Conservation (phyloP, 2,888 invertebrate genomes). For the Melinaea marsaeus region DNA sequence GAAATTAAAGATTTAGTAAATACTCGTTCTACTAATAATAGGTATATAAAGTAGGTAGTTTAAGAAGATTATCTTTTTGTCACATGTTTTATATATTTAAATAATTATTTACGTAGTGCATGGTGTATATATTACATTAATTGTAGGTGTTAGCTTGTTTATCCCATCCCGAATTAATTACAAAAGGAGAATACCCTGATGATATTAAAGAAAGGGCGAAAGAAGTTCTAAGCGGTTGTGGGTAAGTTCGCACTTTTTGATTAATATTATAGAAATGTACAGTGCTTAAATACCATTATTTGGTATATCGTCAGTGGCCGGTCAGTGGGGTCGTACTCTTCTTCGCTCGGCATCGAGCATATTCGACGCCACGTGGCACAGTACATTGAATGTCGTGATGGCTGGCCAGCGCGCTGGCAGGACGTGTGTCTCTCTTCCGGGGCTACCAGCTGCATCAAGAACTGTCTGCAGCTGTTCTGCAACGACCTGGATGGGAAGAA, state of each 20-base stretch:
- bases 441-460: constrained; percentile 96
- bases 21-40: too few relatives aligned
- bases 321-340: constrained; percentile 95
- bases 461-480: constrained; percentile 83
- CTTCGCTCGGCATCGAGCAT: constrained; percentile 92
- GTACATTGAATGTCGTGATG: constrained; percentile 92
- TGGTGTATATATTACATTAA: too few relatives aligned
- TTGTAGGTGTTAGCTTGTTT: constrained; percentile 87
- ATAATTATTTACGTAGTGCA: too few relatives aligned
- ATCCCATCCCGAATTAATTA: constrained; percentile 84
- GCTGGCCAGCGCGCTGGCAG: constrained; percentile 83
- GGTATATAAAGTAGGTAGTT: too few relatives aligned
- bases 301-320: constrained; percentile 71
- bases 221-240: constrained; percentile 81
- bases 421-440: constrained; percentile 92
- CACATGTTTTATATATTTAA: too few relatives aligned
- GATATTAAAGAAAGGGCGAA: constrained; percentile 89
- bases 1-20: too few relatives aligned
- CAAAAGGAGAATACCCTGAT: constrained; percentile 84
- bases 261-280: constrained; percentile 42
- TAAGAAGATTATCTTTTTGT: too few relatives aligned
- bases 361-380: constrained; percentile 91
- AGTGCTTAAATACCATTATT: constrained; percentile 60
- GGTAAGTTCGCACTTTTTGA: constrained; percentile 61
- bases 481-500: constrained; percentile 74